phyloP scores from a whole-genome alignment of 1,140 invertebrate species.

The Drosophila fuyamai region DNA sequence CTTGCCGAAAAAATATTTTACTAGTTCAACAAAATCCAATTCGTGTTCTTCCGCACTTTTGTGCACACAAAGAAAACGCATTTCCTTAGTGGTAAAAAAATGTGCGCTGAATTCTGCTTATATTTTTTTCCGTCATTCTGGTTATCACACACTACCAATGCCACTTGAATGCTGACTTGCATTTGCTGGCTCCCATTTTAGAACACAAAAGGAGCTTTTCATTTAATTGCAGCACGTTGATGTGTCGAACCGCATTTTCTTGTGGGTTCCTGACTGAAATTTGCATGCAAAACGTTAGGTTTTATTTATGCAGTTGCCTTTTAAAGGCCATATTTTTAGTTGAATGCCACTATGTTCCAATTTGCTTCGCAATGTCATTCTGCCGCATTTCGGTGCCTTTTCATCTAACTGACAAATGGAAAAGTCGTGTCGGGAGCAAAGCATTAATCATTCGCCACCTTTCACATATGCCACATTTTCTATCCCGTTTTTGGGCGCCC shows the following conservation, averaged over 20 bases:
- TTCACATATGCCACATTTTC: constrained; percentile 34
- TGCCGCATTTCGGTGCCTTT: constrained; percentile 18
- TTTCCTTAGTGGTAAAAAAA: constrained; percentile 8
- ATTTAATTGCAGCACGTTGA: constrained; percentile 62
- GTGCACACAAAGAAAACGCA: constrained; percentile 7
- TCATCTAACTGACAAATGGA: constrained; percentile 38
- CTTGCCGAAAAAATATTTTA: background rate
- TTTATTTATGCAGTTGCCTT: constrained; percentile 53
- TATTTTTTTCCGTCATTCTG: constrained; percentile 1
- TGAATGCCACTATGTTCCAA: constrained; percentile 21
- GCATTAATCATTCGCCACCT: constrained; percentile 41
- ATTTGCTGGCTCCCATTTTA: constrained; percentile 4
- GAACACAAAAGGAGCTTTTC: constrained; percentile 43
- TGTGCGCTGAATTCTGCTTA: background rate
- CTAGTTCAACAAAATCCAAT: constrained; percentile 2
- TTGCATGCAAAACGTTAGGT: constrained; percentile 11
- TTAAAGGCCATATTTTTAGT: constrained; percentile 42
- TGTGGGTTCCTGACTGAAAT: constrained; percentile 29
- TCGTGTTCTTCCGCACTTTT: background rate
- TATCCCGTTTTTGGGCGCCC: constrained; percentile 16
- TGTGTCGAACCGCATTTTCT: constrained; percentile 10
- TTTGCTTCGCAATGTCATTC: constrained; percentile 14
- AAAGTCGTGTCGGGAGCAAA: constrained; percentile 35
- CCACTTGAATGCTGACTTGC: constrained; percentile 15
- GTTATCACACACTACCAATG: background rate